phyloP scores from a whole-genome alignment of 2,113 vertebrate species.

The Paralichthys olivaceus region DNA sequence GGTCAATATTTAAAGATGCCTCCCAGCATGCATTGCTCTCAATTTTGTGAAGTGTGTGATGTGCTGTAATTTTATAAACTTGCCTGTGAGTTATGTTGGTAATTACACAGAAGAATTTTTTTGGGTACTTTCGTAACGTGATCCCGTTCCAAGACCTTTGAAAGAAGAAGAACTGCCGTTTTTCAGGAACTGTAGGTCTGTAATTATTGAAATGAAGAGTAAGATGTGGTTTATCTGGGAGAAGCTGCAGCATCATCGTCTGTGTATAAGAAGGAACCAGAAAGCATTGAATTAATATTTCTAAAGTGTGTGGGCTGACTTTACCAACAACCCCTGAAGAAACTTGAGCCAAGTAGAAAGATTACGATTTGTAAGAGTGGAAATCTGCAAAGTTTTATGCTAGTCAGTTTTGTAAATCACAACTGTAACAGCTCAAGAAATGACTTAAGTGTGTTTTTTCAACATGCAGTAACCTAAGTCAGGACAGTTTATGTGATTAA shows the following conservation, averaged over 20 bases:
- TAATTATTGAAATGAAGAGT: constrained; percentile 65
- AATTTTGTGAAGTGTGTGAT: constrained; percentile 22
- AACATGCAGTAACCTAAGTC: background rate
- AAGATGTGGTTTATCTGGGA: constrained; percentile 57
- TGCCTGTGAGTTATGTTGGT: constrained; percentile 30
- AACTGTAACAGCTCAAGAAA: background rate
- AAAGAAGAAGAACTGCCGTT: constrained; percentile 29
- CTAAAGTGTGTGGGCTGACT: constrained; percentile 26
- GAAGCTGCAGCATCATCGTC: constrained; percentile 35
- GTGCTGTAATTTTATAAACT: constrained; percentile 37
- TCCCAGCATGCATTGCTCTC: background rate
- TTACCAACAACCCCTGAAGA: constrained; percentile 6
- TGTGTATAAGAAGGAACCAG: constrained; percentile 29
- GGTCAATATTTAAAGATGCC: background rate
- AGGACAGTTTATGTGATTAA: constrained; percentile 20
- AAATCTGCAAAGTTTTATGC: background rate
- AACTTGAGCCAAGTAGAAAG: constrained; percentile 18
- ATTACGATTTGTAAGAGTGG: constrained; percentile 23
- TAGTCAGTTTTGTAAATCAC: background rate
- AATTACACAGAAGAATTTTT: constrained; percentile 52
- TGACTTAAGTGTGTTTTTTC: background rate
- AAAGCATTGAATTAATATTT: constrained; percentile 55
- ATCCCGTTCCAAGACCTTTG: constrained; percentile 24
- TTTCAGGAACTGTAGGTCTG: constrained; percentile 46
- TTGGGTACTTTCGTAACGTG: constrained; percentile 50